Percentiles rank a stretch among this genome's conserved stretches.
Evolutionary conservation across 2,888 invertebrate species (phyloP).

Genomic region (Mythimna lalbum): DNA sequence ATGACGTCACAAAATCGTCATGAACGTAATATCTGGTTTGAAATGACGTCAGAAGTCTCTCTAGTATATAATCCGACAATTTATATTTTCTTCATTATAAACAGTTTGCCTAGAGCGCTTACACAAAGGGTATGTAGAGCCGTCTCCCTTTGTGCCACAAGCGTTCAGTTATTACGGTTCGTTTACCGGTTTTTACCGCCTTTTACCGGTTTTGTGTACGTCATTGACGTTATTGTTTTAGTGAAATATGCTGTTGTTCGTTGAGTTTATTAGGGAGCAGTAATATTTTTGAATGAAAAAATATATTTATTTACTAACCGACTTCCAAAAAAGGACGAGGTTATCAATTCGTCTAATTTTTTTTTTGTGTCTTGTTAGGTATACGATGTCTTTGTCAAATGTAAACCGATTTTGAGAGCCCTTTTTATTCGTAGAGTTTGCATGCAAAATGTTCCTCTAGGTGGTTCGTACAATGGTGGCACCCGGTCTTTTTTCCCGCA

Average conservation of each 20-base stretch:
- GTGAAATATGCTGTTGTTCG: conserved; percentile 15
- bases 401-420: too few relatives aligned
- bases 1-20: neutral
- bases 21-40: conserved; percentile 24
- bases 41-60: conserved; percentile 34
- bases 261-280: conserved; percentile 3
- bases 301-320: too few relatives aligned
- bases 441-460: too few relatives aligned
- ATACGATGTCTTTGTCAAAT: too few relatives aligned
- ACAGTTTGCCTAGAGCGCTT: conserved; percentile 67
- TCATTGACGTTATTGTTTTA: conserved; percentile 58
- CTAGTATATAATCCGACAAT: conserved; percentile 54
- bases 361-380: too few relatives aligned
- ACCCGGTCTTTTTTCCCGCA: too few relatives aligned
- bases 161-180: conserved; percentile 64
- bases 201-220: conserved; percentile 58
- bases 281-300: neutral
- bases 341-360: too few relatives aligned
- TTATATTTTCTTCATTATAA: conserved; percentile 69
- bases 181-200: conserved; percentile 66
- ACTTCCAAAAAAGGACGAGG: too few relatives aligned
- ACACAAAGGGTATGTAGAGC: conserved; percentile 64
- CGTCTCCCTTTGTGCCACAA: conserved; percentile 63
- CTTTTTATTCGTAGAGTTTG: too few relatives aligned
- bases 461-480: too few relatives aligned